Percentiles rank a stretch among this genome's conserved stretches.
phyloP scores from a whole-genome alignment of 2,888 invertebrate species.

The Drosophila colorata region DNA sequence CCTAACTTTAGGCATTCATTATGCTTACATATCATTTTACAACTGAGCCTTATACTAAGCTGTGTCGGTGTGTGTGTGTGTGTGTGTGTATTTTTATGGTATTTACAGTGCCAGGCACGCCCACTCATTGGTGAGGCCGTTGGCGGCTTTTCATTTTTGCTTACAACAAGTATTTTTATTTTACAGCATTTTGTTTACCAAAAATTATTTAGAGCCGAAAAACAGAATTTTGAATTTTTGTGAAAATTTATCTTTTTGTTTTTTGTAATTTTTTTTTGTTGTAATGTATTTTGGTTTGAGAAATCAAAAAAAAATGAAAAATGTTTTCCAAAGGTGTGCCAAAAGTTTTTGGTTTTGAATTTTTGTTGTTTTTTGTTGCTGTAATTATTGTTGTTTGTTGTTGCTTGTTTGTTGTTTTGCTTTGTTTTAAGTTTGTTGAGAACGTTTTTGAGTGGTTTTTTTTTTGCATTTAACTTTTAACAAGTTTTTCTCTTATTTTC shows the following conservation, averaged over 20 bases:
- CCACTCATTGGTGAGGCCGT: conserved; percentile 5
- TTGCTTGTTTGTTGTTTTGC: conserved; percentile 38
- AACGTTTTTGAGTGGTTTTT: conserved; percentile 85
- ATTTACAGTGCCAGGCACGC: conserved; percentile 49
- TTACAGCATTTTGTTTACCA: conserved; percentile 60
- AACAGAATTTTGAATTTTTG: conserved; percentile 82
- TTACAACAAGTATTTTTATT: conserved; percentile 66
- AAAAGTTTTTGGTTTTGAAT: conserved; percentile 70
- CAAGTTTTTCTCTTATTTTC: conserved; percentile 49
- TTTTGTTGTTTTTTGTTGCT: conserved; percentile 55
- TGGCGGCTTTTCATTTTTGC: conserved; percentile 27
- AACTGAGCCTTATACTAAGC: conserved; percentile 54
- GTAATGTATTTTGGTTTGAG: conserved; percentile 12
- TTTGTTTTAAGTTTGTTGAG: conserved; percentile 75
- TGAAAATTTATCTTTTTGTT: conserved; percentile 9
- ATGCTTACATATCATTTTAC: conserved; percentile 43
- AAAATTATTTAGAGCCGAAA: conserved; percentile 77
- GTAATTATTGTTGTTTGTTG: conserved; percentile 53
- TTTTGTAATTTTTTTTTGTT: conserved; percentile 32
- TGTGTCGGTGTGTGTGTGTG: conserved; percentile 24
- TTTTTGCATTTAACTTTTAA: conserved; percentile 42
- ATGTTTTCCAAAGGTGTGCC: conserved; percentile 84
- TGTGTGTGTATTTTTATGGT: conserved; percentile 18
- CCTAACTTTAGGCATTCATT: conserved; percentile 34
- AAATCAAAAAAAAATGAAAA: conserved; percentile 65